Base-by-base conservation (phyloP, 2,797 vertebrate genomes). In the Schizopygopsis malacanthus region DNA sequence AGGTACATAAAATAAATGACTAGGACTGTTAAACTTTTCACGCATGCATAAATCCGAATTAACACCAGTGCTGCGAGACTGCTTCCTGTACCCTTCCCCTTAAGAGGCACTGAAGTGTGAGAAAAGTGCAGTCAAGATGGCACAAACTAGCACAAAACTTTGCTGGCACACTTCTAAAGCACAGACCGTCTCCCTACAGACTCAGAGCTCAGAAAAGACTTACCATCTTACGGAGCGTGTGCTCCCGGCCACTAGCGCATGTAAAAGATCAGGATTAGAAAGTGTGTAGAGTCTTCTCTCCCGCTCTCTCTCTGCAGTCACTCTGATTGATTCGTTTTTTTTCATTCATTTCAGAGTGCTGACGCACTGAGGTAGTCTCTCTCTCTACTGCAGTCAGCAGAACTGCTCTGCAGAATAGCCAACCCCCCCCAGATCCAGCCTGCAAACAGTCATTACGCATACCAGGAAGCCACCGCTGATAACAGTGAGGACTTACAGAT, bases 321-420 rank as follows among this genome's bases (percentile, higher is more conserved):
- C 90, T 89, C 90, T 91, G 93, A 96, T 96, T 95, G 96, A 96
- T 95, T 95, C 86, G 70, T 69, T 41, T 78, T 86, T 86, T 97
- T 95, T 96, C 96, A 96, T 96, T 97, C 95, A 96, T 95, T 95
- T 93, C 91, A 93, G 93, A 95, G 91, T 96, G 97, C 97, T 99
- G 97, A 98, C 87, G 93, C 95, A 93, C 93, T 87, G 87, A 91
- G 95, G 95, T 95, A 95, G 93, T 93, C 93, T 94, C 96, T 94
- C 96, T 94, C 76, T 79, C 77, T 72, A 80, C 96, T 95, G 96
- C 96, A 97, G 96, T 96, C 95, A 97, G 96, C 96, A 96, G 92
- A 95, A 96, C 93, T 90, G 90, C 59, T 91, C 96, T 96, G 97
- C 96, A 95, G 95, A 94, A 91, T 90, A 90, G 84, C 88, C 92